Base-by-base conservation (phyloP, 1,140 invertebrate genomes). In the Drosophila grimshawi region DNA sequence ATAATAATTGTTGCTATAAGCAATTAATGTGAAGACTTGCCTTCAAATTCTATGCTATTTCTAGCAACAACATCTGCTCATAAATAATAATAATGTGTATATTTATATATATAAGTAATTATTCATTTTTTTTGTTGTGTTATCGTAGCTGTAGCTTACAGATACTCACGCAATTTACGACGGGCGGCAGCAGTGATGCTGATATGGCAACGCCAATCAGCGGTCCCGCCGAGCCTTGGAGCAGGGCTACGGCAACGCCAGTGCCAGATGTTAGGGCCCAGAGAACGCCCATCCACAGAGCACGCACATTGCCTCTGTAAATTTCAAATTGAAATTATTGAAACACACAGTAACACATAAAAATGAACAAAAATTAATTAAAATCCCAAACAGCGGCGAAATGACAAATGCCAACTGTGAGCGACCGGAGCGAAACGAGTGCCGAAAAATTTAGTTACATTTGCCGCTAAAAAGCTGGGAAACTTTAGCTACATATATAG, bases 131-230 rank as follows among this genome's bases (percentile, higher is more conserved):
- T 8, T 10, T 3, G 27, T 10, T 32, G 8, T 7, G n/a, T 7
- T 6, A 37, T 33, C 11, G 8, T 2, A 7, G 39, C 45, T 62
- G 33, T 33, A 19, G 5, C 3, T 30, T 3, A 6, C 6, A n/a
- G 43, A 62, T 86, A 94, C 94, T 95, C 93, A 96, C 96, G 86
- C 96, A 96, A 92, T 98, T 98, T 4, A 97, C 96, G 69, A 96
- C 96, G 8, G 97, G 97, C n/a, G 97, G 97, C 55, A 98, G 88
- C 37, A 97, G 93, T 1, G 97, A 97, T 2, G 97, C 97, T 2
- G 97, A 97, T 88, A 98, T 97, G 4, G 97, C 97, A 41, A 98
- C 97, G 76, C 97, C 97, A 70, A 98, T 97, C 43, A 98, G 90
- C 2, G 97, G 97, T 1, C 96, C 96, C 45, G 95, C 95, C 83